These are phyloP conservation scores for Lithophane ornitopus DNA, from an alignment of 2,888 invertebrate genomes.

Conservation along the genomic window DNA sequence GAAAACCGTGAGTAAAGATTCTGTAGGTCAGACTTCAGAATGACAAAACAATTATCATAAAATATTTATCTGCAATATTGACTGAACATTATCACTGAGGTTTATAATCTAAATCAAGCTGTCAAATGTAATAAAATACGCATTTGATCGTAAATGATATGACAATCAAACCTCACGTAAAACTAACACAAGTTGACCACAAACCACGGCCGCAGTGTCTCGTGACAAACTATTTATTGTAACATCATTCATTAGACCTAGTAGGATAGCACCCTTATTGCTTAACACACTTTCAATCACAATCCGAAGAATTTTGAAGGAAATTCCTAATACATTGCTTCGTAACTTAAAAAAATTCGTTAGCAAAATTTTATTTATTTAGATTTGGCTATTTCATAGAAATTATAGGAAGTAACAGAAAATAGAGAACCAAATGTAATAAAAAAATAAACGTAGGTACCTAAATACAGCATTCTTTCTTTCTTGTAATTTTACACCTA, in stretches of 20 bases:
- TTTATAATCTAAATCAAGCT: slow-evolving; percentile 20
- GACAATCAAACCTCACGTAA: slow-evolving; percentile 18
- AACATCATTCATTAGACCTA: slow-evolving; percentile 2
- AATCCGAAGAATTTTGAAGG: too few species aligned
- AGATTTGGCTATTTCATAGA: too few species aligned
- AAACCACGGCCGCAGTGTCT: slow-evolving; percentile 25
- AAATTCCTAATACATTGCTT: too few species aligned
- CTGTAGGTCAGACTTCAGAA: not conserved
- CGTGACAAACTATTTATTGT: slow-evolving; percentile 29
- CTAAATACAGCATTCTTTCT: too few species aligned
- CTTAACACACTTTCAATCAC: too few species aligned
- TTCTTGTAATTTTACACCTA: too few species aligned
- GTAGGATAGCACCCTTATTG: not conserved
- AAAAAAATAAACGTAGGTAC: too few species aligned
- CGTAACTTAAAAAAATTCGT: too few species aligned
- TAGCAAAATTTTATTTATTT: too few species aligned
- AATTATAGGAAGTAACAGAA: too few species aligned
- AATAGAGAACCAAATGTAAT: too few species aligned
- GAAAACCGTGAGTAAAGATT: not conserved
- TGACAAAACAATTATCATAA: slow-evolving; percentile 8
- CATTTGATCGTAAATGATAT: slow-evolving; percentile 20
- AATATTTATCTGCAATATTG: slow-evolving; percentile 2
- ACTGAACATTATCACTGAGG: not conserved
- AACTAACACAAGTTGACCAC: slow-evolving; percentile 24
- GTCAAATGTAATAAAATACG: slow-evolving; percentile 23